A percentile compares a stretch with the other conserved stretches of the same genome.
These are phyloP conservation scores for Lumbricus terrestris DNA, from an alignment of 2,888 invertebrate species.

Conservation along the genomic window DNA sequence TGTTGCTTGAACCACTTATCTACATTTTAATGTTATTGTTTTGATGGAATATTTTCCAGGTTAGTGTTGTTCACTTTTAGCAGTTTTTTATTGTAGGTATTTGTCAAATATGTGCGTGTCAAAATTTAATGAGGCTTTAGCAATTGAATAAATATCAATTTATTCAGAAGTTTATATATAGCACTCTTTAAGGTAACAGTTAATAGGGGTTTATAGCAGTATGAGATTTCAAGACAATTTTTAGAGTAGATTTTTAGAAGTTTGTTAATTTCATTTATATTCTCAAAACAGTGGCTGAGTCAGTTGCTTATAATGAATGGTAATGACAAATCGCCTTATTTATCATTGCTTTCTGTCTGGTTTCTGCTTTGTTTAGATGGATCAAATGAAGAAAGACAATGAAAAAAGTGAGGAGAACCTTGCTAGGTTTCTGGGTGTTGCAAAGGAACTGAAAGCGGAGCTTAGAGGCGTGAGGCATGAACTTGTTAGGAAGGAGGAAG, in stretches of 20 bases:
- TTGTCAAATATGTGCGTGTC: not conserved
- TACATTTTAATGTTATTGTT: too few relatives aligned
- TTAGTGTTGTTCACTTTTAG: too few relatives aligned
- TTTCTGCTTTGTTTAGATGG: not conserved
- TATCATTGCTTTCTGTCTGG: not conserved
- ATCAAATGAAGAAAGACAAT: not conserved
- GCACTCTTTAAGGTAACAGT: too few relatives aligned
- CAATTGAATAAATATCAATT: not conserved
- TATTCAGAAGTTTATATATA: too few relatives aligned
- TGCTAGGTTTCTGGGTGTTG: not conserved
- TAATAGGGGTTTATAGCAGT: not conserved
- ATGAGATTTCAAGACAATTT: not conserved
- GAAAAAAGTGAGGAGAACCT: conserved; percentile 7
- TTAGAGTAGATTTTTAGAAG: not conserved
- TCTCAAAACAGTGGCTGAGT: not conserved
- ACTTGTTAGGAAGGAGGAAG: not conserved
- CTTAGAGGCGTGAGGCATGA: not conserved
- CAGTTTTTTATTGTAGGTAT: not conserved
- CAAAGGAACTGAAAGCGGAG: not conserved
- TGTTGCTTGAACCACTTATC: too few relatives aligned
- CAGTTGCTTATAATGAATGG: not conserved
- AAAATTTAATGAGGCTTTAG: not conserved
- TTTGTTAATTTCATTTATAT: not conserved
- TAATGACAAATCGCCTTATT: not conserved
- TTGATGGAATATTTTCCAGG: too few relatives aligned